A percentile compares a stretch with the other conserved stretches of the same genome.
These are phyloP conservation scores for Venusia cambrica DNA, from an alignment of 2,888 invertebrate genomes.

Conservation along the genomic window DNA sequence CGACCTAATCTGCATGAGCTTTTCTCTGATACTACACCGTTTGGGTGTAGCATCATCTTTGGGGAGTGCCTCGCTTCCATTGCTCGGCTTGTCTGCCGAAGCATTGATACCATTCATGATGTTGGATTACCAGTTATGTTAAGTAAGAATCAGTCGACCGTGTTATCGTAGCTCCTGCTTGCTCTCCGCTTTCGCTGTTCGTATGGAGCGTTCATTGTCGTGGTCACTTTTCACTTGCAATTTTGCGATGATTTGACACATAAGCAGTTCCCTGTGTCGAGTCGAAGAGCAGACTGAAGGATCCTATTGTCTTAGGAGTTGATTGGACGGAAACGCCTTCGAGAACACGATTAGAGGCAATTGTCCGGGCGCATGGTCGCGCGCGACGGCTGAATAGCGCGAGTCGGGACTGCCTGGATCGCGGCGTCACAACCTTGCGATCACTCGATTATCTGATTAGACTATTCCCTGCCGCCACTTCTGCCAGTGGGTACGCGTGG, in stretches of 20 bases:
- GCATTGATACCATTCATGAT: conserved; percentile 70
- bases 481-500: conserved; percentile 58
- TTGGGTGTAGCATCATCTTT: conserved; percentile 54
- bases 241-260: conserved; percentile 29
- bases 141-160: conserved; percentile 47
- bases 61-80: conserved; percentile 43
- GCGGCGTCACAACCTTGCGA: conserved; percentile 70
- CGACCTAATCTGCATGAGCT: conserved; percentile 73
- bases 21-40: conserved; percentile 57
- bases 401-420: conserved; percentile 60
- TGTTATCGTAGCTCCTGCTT: conserved; percentile 35
- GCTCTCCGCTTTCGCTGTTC: conserved; percentile 27
- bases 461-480: conserved; percentile 66
- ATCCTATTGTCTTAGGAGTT: conserved; percentile 70
- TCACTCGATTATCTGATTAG: conserved; percentile 76
- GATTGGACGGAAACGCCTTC: conserved; percentile 74
- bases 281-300: conserved; percentile 56
- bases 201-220: conserved; percentile 20
- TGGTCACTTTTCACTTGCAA: conserved; percentile 34
- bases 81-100: conserved; percentile 53
- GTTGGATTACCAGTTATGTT: conserved; percentile 7
- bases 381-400: conserved; percentile 51
- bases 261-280: conserved; percentile 43
- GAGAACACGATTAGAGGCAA: conserved; percentile 74
- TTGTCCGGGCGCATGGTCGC: conserved; percentile 63